These are phyloP conservation scores for Meteorus sp. DNA, from an alignment of 1,140 invertebrate genomes.

Conservation along the genomic window DNA sequence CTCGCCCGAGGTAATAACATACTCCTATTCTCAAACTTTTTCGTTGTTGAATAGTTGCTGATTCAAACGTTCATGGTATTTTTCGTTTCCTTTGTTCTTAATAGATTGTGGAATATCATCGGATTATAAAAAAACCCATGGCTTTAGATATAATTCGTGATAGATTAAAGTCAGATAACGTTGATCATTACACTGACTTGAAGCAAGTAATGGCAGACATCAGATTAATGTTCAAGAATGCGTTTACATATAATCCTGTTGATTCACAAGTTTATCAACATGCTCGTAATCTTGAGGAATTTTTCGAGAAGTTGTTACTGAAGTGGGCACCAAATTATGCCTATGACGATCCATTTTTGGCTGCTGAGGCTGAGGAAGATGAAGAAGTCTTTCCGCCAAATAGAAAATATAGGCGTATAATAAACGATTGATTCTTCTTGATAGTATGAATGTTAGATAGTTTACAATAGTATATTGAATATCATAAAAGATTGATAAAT, in stretches of 20 bases:
- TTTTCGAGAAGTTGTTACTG: conserved; percentile 79
- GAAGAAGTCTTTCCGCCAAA: conserved; percentile 61
- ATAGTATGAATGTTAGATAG: no score
- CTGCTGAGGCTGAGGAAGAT: conserved; percentile 50
- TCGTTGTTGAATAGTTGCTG: neutral
- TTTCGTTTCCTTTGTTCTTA: conserved; percentile 1
- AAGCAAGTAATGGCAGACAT: conserved; percentile 80
- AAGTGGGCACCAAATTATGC: conserved; percentile 81
- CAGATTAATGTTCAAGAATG: conserved; percentile 85
- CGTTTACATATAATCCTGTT: conserved; percentile 79
- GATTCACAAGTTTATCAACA: conserved; percentile 82
- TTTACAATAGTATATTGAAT: no score
- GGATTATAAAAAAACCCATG: conserved; percentile 77
- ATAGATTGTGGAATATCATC: conserved; percentile 77
- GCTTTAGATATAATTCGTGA: conserved; percentile 80
- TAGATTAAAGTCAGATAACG: conserved; percentile 72
- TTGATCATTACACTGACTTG: conserved; percentile 74
- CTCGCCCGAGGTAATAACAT: conserved; percentile 67
- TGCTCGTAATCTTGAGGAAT: conserved; percentile 81
- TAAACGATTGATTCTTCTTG: conserved; percentile 54
- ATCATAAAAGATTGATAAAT: no score
- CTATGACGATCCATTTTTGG: conserved; percentile 59
- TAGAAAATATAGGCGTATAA: conserved; percentile 62
- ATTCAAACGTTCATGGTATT: neutral
- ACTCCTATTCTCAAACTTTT: no score